Conservation (phyloP, 2,113 vertebrate genomes). For the Ochotona curzoniae region DNA sequence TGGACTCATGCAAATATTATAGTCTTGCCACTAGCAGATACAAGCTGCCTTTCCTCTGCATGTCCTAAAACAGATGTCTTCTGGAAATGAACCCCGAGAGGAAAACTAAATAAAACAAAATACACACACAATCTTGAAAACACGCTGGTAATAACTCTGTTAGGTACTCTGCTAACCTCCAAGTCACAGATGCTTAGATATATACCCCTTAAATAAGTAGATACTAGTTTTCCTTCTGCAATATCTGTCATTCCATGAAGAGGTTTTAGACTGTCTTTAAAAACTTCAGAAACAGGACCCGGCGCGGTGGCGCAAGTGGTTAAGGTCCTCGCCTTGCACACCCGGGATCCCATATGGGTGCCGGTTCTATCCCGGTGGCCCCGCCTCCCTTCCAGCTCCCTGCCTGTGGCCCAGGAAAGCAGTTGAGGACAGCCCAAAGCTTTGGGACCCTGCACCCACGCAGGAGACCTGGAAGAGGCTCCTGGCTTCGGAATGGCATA, state of each 20-base stretch:
- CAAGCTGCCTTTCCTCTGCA: not conserved
- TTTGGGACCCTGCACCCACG: too few species aligned
- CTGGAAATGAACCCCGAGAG: not conserved
- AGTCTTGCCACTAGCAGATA: not conserved
- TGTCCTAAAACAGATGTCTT: slow-evolving; percentile 2
- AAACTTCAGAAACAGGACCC: not conserved
- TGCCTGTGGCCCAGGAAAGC: too few species aligned
- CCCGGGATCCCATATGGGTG: too few species aligned
- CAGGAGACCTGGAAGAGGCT: too few species aligned
- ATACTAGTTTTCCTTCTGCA: not conserved
- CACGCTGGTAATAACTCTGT: not conserved
- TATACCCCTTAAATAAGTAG: not conserved
- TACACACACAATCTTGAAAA: not conserved
- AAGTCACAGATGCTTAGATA: not conserved
- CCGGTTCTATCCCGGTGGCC: too few species aligned
- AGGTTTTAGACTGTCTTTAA: too few species aligned
- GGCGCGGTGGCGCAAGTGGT: too few species aligned
- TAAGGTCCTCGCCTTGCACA: too few species aligned
- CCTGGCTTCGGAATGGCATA: too few species aligned
- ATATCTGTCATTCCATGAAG: not conserved
- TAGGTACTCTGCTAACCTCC: not conserved
- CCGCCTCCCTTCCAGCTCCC: too few species aligned
- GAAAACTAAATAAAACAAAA: not conserved
- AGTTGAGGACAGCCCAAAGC: too few species aligned
- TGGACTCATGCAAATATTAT: not conserved